phyloP scores from a whole-genome alignment of 1,140 invertebrate species.

The Drosophila obscura region DNA sequence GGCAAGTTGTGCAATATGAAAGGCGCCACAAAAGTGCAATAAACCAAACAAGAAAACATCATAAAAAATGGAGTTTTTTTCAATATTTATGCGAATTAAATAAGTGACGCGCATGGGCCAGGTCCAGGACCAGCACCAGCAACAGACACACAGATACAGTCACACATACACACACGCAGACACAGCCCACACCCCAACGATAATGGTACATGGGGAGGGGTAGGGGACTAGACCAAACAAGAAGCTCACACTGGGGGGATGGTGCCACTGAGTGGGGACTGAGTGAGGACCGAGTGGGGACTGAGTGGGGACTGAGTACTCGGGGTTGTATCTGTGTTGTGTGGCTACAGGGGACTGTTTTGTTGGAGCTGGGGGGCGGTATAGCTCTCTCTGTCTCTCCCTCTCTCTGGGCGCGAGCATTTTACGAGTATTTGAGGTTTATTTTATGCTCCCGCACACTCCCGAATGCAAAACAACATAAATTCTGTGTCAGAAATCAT shows the following conservation, averaged over 20 bases:
- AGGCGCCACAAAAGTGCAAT: conserved; percentile 74
- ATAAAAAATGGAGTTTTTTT: conserved; percentile 79
- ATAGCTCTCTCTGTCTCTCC: too few relatives aligned
- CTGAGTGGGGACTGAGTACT: not conserved
- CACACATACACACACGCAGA: not conserved
- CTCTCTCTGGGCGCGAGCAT: conserved; percentile 42
- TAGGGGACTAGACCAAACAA: conserved; percentile 18
- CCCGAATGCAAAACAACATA: conserved; percentile 74
- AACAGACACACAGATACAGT: not conserved
- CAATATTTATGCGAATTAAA: conserved; percentile 82
- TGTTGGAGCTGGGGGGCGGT: too few relatives aligned
- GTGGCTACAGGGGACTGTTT: too few relatives aligned
- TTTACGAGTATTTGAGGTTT: conserved; percentile 79
- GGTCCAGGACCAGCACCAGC: conserved; percentile 10
- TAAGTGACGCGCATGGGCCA: conserved; percentile 66
- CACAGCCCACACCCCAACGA: not conserved
- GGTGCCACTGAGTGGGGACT: too few relatives aligned
- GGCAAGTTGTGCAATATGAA: conserved; percentile 61
- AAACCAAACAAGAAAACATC: conserved; percentile 74
- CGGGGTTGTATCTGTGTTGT: too few relatives aligned
- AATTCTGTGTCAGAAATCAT: conserved; percentile 79
- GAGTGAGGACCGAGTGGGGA: not conserved
- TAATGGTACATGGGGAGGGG: not conserved
- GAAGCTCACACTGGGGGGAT: conserved; percentile 4
- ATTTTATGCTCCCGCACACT: conserved; percentile 64